Evolutionary conservation across 2,797 vertebrate species (phyloP).

Genomic region (Diplodus puntazzo): DNA sequence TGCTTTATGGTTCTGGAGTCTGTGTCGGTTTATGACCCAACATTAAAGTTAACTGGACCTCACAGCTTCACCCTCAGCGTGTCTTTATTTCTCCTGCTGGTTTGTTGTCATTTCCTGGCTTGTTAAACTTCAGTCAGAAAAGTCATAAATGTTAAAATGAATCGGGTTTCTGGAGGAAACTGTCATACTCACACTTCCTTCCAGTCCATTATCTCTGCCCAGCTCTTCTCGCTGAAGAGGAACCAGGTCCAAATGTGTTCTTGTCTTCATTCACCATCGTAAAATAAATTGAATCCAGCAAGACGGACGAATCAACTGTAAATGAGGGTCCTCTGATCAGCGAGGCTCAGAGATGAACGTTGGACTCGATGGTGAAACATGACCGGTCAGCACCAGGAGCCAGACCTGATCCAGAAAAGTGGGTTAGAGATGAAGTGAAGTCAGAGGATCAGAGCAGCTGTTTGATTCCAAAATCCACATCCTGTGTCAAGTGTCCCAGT

Average conservation of each 20-base stretch:
- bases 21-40: background rate
- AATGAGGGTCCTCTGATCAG: background rate
- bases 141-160: no score
- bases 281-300: constrained; percentile 14
- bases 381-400: background rate
- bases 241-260: constrained; percentile 43
- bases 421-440: no score
- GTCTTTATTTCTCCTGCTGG: background rate
- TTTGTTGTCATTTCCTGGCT: background rate
- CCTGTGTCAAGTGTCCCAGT: background rate
- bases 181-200: constrained; percentile 79
- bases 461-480: background rate
- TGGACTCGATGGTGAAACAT: background rate
- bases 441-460: background rate
- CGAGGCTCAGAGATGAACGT: background rate
- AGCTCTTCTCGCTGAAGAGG: constrained; percentile 38
- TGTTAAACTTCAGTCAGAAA: no score
- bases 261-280: constrained; percentile 43
- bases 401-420: background rate
- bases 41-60: constrained; percentile 9
- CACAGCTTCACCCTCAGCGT: no score
- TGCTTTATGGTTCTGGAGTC: background rate
- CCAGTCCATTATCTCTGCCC: constrained; percentile 79
- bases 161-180: background rate
- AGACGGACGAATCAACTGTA: background rate